Base-by-base conservation (phyloP, 2,888 invertebrate genomes). In the Glaucopsyche alexis region DNA sequence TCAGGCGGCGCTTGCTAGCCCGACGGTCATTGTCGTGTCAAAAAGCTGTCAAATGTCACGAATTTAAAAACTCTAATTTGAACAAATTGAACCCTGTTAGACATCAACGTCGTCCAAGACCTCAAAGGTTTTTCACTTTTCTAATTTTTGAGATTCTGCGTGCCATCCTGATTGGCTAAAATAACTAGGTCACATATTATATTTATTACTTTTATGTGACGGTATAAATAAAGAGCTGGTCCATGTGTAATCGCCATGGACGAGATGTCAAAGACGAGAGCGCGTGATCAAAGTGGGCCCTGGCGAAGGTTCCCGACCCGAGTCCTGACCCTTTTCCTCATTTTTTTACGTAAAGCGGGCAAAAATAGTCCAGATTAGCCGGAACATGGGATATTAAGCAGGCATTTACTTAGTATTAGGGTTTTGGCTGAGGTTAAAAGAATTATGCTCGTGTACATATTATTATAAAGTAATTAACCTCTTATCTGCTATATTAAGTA, bases 241-340 rank as follows among this genome's bases (percentile, higher is more conserved):
- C 47, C 14, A 29, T 69, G 47, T 69, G 11, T 47, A 69, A 47
- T 69, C 45, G 45, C 19, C 19, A 69, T 29, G 69, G 29, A 2
- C 49, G 29, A 49, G 29, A 47, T 69, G 47, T 67, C 45, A 67
- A 14, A 45, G 67, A 67, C 67, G 67, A 42, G 38, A 11, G 16
- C 47, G 66, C n/a, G 47, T 19, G 49, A 69, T 69, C 69, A 69
- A 69, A 69, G 69, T 7, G 16, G 49, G 19, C 13, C 69, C 14
- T 47, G 29, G 49, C 49, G 47, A 49, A 69, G 47, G 60, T 60
- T 60, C 60, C 55, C 55, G 29, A 29, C 29, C 29, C 29, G 29
- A 13, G 9, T 60, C 9, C 9, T 11, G 42, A 42, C 67, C 67
- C 42, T 67, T 67, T 45, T 67, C 45, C 45, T 67, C 42, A 42